Evolutionary conservation across 1,140 invertebrate genomes (phyloP).

Genomic region (Drosophila biarmipes): DNA sequence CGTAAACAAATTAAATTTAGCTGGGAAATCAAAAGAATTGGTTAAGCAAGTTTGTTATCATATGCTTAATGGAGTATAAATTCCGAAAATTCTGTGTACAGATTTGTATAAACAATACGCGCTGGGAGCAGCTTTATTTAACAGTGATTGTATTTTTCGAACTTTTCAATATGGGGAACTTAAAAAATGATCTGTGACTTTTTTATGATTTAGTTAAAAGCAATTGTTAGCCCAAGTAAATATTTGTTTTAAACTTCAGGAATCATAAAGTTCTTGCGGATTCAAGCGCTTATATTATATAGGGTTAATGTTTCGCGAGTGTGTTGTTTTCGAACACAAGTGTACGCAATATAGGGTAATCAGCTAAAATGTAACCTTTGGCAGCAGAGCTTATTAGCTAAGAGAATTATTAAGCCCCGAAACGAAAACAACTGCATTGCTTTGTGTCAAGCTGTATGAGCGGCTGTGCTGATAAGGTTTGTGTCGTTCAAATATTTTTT

Average conservation of each 20-base stretch:
- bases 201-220: background rate
- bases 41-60: background rate
- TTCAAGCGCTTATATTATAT: slow-evolving; percentile 4
- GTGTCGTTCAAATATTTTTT: slow-evolving; percentile 3
- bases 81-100: background rate
- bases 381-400: slow-evolving; percentile 8
- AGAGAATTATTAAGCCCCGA: background rate
- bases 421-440: slow-evolving; percentile 18
- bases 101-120: background rate
- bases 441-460: background rate
- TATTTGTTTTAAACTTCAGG: background rate
- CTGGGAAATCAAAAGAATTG: background rate
- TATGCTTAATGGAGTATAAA: background rate
- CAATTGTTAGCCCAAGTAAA: background rate
- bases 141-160: background rate
- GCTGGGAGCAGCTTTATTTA: background rate
- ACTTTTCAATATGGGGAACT: background rate
- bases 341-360: slow-evolving; percentile 20
- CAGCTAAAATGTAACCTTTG: slow-evolving; percentile 35
- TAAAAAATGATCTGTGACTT: background rate
- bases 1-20: background rate
- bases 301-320: background rate
- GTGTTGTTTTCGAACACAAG: background rate
- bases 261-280: background rate
- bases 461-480: slow-evolving; percentile 20